A percentile compares a stretch with the other conserved stretches of the same genome.
Conservation (phyloP, 2,888 invertebrate genomes). For the Drosophila mimetica region DNA sequence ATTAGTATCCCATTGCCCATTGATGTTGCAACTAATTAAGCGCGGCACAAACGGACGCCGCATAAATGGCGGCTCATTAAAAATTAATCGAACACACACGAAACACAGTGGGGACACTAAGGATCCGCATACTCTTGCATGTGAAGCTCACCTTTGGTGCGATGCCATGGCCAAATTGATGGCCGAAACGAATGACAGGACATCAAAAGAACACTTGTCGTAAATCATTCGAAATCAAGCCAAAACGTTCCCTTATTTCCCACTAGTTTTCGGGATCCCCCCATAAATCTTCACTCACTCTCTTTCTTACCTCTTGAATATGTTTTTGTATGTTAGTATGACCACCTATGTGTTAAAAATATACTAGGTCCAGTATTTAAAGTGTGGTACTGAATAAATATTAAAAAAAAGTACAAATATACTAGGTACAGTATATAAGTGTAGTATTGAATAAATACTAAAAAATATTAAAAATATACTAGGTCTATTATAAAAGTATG, state of each 20-base stretch:
- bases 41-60: slow-evolving; percentile 3
- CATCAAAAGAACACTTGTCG: slow-evolving; percentile 1
- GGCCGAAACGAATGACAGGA: slow-evolving; percentile 9
- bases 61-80: slow-evolving; percentile 59
- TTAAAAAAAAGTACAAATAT: too few species aligned
- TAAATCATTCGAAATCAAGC: slow-evolving; percentile 7
- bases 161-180: slow-evolving; percentile 6
- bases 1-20: slow-evolving; percentile 33
- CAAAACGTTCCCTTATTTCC: neutral
- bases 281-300: neutral
- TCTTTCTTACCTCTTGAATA: neutral
- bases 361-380: too few species aligned
- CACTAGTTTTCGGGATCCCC: neutral
- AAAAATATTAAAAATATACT: too few species aligned
- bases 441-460: too few species aligned
- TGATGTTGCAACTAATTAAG: slow-evolving; percentile 60
- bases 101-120: slow-evolving; percentile 1
- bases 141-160: slow-evolving; percentile 5
- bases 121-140: slow-evolving; percentile 2
- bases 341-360: too few species aligned
- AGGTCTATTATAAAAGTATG: too few species aligned
- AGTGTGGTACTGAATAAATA: too few species aligned
- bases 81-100: slow-evolving; percentile 56
- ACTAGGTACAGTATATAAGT: too few species aligned
- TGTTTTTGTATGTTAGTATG: too few species aligned